A percentile compares a stretch with the other conserved stretches of the same genome.
phyloP scores from a whole-genome alignment of 2,113 vertebrate species.

The Orthonyx spaldingii region DNA sequence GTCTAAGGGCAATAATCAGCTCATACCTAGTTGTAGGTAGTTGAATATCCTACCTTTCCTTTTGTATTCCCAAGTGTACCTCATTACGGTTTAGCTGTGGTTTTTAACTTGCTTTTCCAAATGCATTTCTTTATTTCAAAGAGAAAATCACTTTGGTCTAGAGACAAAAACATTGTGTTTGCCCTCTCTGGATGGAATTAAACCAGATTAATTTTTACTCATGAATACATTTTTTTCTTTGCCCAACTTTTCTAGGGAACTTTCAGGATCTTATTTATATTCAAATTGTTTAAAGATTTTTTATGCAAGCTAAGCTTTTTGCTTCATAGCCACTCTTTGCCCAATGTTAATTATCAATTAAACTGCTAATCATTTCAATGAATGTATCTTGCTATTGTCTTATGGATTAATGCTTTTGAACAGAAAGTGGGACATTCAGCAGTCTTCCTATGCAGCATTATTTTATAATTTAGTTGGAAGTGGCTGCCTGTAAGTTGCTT shows the following conservation, averaged over 20 bases:
- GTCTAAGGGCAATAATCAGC: background rate
- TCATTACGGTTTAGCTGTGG: background rate
- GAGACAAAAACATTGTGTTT: background rate
- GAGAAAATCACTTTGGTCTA: background rate
- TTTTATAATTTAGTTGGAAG: background rate
- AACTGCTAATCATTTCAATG: background rate
- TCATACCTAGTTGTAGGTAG: background rate
- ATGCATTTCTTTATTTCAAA: background rate
- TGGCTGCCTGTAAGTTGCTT: background rate
- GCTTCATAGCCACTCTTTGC: background rate
- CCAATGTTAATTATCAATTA: background rate
- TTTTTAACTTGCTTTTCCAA: background rate
- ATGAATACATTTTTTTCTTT: background rate
- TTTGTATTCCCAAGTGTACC: background rate
- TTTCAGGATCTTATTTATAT: background rate
- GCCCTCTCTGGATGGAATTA: background rate
- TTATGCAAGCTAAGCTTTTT: background rate
- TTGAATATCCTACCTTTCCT: background rate
- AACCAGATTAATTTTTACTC: background rate
- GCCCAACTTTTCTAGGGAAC: background rate
- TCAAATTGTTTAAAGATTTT: background rate
- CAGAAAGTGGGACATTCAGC: background rate
- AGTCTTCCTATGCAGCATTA: background rate
- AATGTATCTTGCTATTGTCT: background rate
- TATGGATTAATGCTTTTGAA: background rate